Percentiles rank a stretch among this genome's conserved stretches.
Evolutionary conservation across 2,113 vertebrate genomes (phyloP).

Genomic region (Oryzias javanicus): DNA sequence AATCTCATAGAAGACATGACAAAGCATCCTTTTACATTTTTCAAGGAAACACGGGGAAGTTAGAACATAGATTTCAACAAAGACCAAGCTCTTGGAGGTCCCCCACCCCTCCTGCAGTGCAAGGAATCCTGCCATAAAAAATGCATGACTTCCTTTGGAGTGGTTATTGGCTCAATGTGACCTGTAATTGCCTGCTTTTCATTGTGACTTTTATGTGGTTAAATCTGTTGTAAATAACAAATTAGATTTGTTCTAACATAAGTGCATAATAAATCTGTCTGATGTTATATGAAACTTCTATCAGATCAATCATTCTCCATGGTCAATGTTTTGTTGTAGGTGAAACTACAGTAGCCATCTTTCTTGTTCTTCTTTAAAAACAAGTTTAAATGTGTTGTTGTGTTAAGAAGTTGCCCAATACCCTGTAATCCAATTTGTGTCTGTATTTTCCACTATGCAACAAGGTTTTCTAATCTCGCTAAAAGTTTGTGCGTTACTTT

Average conservation of each 20-base stretch:
- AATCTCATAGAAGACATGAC: neutral
- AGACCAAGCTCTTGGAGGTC: neutral
- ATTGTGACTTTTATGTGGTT: constrained; percentile 11
- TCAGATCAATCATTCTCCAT: constrained; percentile 50
- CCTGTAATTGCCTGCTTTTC: constrained; percentile 29
- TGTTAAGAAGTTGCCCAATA: neutral
- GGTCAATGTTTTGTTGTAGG: constrained; percentile 7
- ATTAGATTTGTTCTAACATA: constrained; percentile 13
- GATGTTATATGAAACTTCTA: constrained; percentile 24
- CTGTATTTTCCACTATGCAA: neutral
- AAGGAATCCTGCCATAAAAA: constrained; percentile 13
- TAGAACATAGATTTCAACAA: neutral
- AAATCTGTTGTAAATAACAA: no score
- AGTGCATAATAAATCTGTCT: constrained; percentile 27
- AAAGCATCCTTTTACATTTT: neutral
- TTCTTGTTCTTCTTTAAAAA: constrained; percentile 7
- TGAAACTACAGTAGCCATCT: neutral
- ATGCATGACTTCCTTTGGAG: constrained; percentile 18
- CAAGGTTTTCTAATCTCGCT: neutral
- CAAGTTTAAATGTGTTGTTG: neutral
- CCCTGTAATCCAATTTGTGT: neutral
- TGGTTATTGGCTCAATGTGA: constrained; percentile 14
- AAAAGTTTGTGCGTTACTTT: neutral
- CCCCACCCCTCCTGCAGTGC: neutral
- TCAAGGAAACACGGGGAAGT: neutral